These are phyloP conservation scores for Hyperoplus lanceolatus DNA, from an alignment of 2,797 vertebrate species.

Conservation along the genomic window DNA sequence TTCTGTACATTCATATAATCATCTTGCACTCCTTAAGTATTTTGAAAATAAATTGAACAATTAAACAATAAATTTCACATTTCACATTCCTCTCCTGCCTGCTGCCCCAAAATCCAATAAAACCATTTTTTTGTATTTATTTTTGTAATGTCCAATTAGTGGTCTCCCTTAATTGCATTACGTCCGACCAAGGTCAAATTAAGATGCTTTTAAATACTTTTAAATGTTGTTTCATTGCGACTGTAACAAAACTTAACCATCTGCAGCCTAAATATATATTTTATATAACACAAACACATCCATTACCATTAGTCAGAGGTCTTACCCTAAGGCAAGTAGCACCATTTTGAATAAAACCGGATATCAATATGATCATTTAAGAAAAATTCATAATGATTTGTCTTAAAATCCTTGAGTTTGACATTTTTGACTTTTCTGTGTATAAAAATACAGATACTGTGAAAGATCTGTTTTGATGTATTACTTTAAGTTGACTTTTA, in stretches of 20 bases:
- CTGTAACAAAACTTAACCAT: constrained; percentile 22
- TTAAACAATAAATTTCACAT: background rate
- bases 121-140: background rate
- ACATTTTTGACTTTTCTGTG: constrained; percentile 2
- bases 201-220: background rate
- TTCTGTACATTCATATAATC: background rate
- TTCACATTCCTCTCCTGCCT: background rate
- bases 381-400: constrained; percentile 16
- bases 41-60: background rate
- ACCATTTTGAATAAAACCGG: constrained; percentile 60
- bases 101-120: background rate
- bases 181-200: background rate
- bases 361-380: constrained; percentile 19
- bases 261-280: constrained; percentile 12
- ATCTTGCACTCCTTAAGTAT: background rate
- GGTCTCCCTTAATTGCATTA: background rate
- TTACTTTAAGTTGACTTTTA: background rate
- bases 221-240: constrained; percentile 25
- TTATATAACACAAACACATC: constrained; percentile 1
- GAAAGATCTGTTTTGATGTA: background rate
- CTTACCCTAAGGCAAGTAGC: constrained; percentile 62
- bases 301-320: constrained; percentile 12
- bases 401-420: constrained; percentile 38
- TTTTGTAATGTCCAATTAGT: background rate
- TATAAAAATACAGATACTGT: constrained; percentile 14